Conservation (phyloP, 2,888 invertebrate genomes). For the Scrobipalpa costella region DNA sequence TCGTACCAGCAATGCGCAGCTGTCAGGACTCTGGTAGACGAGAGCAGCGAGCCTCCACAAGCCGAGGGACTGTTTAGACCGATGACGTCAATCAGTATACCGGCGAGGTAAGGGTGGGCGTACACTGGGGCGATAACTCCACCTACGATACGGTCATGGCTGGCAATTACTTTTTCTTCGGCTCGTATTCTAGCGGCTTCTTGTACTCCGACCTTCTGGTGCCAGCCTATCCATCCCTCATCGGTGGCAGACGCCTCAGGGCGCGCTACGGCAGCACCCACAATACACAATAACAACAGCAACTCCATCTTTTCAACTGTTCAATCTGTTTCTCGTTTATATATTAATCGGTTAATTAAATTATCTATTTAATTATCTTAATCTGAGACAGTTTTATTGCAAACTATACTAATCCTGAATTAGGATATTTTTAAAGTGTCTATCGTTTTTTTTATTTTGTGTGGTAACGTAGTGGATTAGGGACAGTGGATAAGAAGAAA, state of each 20-base stretch:
- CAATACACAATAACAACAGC: slow-evolving; percentile 40
- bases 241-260: slow-evolving; percentile 31
- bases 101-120: slow-evolving; percentile 62
- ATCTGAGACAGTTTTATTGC: slow-evolving; percentile 20
- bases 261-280: slow-evolving; percentile 38
- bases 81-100: slow-evolving; percentile 56
- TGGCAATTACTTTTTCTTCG: slow-evolving; percentile 40
- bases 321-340: slow-evolving; percentile 1
- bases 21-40: slow-evolving; percentile 54
- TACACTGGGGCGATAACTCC: slow-evolving; percentile 55
- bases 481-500: no score
- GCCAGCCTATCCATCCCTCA: slow-evolving; percentile 52
- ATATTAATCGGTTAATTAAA: background rate
- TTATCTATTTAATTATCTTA: slow-evolving; percentile 12
- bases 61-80: slow-evolving; percentile 53
- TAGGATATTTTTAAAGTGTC: background rate
- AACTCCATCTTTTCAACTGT: slow-evolving; percentile 44
- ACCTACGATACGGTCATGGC: slow-evolving; percentile 53
- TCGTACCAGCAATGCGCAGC: slow-evolving; percentile 71
- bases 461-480: no score
- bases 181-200: slow-evolving; percentile 52
- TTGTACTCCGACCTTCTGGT: slow-evolving; percentile 54
- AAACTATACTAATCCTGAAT: slow-evolving; percentile 6
- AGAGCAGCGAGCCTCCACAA: slow-evolving; percentile 62
- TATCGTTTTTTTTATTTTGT: background rate